Evolutionary conservation across 64 coral and sea anemone genomes (phyloP).

Genomic region (Porites australiensis): DNA sequence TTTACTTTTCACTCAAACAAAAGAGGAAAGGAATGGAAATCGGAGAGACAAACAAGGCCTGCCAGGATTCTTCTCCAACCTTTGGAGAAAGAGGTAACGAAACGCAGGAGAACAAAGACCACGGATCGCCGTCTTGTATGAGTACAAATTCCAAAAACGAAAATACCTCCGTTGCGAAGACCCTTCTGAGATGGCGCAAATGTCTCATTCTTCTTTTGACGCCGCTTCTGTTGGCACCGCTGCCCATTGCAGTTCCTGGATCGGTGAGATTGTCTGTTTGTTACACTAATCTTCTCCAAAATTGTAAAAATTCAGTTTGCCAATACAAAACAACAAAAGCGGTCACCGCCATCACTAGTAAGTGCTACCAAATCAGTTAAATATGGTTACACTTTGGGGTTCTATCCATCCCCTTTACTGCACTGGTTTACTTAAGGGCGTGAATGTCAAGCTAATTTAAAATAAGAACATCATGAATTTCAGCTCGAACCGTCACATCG

Average conservation of each 20-base stretch:
- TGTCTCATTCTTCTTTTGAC: slow-evolving; percentile 68
- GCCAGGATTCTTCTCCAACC: not conserved
- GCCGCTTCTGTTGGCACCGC: slow-evolving; percentile 64
- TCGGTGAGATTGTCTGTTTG: slow-evolving; percentile 53
- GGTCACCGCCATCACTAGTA: no score
- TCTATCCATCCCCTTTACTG: no score
- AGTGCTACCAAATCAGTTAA: no score
- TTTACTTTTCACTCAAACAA: not conserved
- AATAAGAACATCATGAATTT: no score
- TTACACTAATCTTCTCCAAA: no score
- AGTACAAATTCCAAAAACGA: not conserved
- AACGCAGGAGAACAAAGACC: not conserved
- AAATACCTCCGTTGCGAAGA: slow-evolving; percentile 33
- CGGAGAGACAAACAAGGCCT: not conserved
- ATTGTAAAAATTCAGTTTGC: no score
- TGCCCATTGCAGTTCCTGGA: slow-evolving; percentile 73
- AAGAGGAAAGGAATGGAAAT: not conserved
- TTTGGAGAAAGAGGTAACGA: not conserved
- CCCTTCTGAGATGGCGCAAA: slow-evolving; percentile 70
- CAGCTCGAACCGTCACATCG: no score
- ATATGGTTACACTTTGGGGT: no score
- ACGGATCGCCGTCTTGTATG: not conserved
- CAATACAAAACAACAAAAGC: no score
- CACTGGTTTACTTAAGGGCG: no score
- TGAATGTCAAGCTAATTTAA: no score